phyloP scores from a whole-genome alignment of 2,797 vertebrate species.

The Macropus fuliginosus region DNA sequence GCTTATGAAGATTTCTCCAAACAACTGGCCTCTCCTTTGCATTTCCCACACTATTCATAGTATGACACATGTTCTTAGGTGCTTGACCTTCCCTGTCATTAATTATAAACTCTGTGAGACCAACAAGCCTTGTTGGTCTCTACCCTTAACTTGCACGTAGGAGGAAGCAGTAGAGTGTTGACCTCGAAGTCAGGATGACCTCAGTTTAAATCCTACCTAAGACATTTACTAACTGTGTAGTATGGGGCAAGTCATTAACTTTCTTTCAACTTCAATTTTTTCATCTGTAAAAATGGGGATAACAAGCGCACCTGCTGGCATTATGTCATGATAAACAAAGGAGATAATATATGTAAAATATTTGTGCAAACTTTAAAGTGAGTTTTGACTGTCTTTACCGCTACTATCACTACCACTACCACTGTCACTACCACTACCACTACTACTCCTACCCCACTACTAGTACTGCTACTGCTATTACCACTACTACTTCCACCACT shows the following conservation, averaged over 20 bases:
- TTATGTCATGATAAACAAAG: background rate
- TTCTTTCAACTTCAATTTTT: background rate
- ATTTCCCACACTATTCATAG: background rate
- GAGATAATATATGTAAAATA: background rate
- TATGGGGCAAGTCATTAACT: background rate
- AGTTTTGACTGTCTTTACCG: background rate
- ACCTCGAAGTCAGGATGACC: background rate
- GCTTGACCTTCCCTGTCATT: background rate
- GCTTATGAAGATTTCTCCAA: background rate
- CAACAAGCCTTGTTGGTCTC: background rate
- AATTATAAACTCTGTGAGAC: background rate
- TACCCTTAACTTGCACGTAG: background rate
- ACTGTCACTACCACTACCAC: rapidly evolving
- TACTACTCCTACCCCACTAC: too few species aligned
- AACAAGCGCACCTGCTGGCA: background rate
- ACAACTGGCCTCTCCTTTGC: background rate
- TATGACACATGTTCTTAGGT: background rate
- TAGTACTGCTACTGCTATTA: too few species aligned
- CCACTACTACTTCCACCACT: too few species aligned
- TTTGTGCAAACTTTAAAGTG: background rate
- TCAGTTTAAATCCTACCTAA: background rate
- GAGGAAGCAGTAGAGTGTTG: background rate
- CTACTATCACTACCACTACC: too few species aligned
- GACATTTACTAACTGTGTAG: background rate
- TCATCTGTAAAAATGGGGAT: background rate